Percentiles rank a stretch among this genome's conserved stretches.
phyloP scores from a whole-genome alignment of 2,113 vertebrate species.

The Proteles cristata region DNA sequence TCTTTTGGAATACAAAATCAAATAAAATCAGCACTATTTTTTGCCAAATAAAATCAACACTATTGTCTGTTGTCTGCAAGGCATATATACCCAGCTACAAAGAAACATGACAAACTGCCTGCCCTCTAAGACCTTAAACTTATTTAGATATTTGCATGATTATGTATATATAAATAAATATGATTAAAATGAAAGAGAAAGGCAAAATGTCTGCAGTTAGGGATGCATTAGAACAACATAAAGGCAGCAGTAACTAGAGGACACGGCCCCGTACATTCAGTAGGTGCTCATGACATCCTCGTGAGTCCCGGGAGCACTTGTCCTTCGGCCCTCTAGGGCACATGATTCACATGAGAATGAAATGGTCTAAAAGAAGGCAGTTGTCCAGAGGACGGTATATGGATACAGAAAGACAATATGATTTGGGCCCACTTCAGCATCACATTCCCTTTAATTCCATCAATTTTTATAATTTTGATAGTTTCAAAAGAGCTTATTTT shows the following conservation, averaged over 20 bases:
- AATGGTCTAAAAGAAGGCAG: constrained; percentile 30
- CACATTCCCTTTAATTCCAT: not conserved
- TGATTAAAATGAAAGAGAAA: constrained; percentile 53
- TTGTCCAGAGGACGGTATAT: not conserved
- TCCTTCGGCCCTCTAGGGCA: not conserved
- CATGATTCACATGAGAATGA: constrained; percentile 60
- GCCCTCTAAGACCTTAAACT: constrained; percentile 47
- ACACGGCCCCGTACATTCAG: not conserved
- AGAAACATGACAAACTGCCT: constrained; percentile 30
- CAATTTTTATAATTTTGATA: not conserved
- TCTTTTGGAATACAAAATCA: constrained; percentile 15
- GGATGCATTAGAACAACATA: not conserved
- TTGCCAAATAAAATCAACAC: constrained; percentile 30
- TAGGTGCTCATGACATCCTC: not conserved
- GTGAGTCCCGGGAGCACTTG: not conserved
- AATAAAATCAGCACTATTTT: constrained; percentile 28
- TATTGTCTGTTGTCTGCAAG: constrained; percentile 8
- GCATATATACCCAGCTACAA: not conserved
- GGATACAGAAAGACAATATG: constrained; percentile 23
- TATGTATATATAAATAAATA: not conserved
- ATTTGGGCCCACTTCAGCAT: not conserved
- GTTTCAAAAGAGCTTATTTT: constrained; percentile 32
- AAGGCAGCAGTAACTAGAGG: not conserved
- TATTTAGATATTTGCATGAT: constrained; percentile 41
- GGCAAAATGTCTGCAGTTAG: not conserved